Evolutionary conservation across 2,888 invertebrate species (phyloP), one percentile per base, ranked within the genome.

Genomic region (Acrobasis suavella): DNA sequence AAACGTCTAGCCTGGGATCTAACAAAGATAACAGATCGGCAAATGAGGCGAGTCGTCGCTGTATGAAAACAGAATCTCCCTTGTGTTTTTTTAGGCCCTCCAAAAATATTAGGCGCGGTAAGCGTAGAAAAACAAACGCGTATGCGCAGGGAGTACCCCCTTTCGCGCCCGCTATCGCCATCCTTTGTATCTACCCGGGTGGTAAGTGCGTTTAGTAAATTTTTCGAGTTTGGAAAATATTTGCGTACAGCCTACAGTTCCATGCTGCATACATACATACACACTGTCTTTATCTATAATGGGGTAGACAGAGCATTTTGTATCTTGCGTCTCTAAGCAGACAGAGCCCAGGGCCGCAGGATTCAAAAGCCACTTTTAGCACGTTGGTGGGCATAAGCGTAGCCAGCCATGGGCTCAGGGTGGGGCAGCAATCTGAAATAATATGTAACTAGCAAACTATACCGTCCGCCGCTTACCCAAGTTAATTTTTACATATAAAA

Each of bases 41-140:
- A 77, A 76, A 81, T 78, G 78, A 75, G 74, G 68, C 70, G 67
- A 66, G 64, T 69, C 74, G 72, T 71, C 74, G 69, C 70, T 63
- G 69, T 67, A 70, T 69, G 75, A 79, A 80, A 77, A 78, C 72
- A 69, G 67, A 78, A 76, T 76, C 75, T 68, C 65, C 74, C 70
- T 70, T 49, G 64, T 81, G 80, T 85, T 85, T 76, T 78, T 81
- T 83, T 83, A 83, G 83, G 82, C 71, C 70, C 73, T 75, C 68
- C 60, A 67, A 82, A 82, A 85, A 85, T 83, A 83, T 83, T 82
- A 74, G 72, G 72, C 71, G 64, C 72, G 62, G 69, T 80, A 77
- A 82, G 74, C 75, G 81, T 82, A 83, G 72, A 81, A 85, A 79
- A 85, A 82, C 77, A 83, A 67, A 63, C 64, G 68, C 72, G 72